phyloP scores from a whole-genome alignment of 2,888 invertebrate species.

The Clepsis dumicolana region DNA sequence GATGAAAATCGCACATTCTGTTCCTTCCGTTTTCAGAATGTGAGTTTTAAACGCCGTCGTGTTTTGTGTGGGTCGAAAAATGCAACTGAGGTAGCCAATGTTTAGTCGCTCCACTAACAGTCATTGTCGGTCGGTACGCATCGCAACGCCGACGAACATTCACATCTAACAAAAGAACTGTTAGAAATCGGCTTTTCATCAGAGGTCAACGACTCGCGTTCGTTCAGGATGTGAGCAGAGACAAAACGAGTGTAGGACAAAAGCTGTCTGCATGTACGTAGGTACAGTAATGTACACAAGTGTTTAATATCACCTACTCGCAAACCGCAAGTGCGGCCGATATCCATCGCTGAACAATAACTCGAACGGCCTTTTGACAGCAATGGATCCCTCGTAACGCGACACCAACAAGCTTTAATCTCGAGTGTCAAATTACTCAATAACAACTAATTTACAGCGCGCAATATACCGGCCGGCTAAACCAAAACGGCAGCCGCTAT shows the following conservation, averaged over 20 bases:
- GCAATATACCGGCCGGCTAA: conserved; percentile 9
- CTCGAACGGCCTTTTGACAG: conserved; percentile 31
- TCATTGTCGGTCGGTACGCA: conserved; percentile 39
- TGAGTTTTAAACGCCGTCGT: not conserved
- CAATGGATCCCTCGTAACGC: conserved; percentile 32
- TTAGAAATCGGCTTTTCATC: conserved; percentile 71
- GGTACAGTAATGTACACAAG: conserved; percentile 38
- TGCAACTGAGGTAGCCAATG: conserved; percentile 40
- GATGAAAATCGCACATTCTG: not conserved
- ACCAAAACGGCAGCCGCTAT: conserved; percentile 15
- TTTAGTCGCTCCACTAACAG: conserved; percentile 39
- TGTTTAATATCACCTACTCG: conserved; percentile 36
- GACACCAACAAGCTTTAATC: conserved; percentile 13
- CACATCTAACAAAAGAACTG: conserved; percentile 60
- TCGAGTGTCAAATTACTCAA: conserved; percentile 35
- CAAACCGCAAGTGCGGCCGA: conserved; percentile 35
- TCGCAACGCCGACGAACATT: conserved; percentile 54
- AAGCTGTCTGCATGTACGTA: conserved; percentile 58
- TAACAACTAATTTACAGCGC: conserved; percentile 19
- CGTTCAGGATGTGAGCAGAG: conserved; percentile 82
- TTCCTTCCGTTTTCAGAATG: not conserved
- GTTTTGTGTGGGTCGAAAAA: conserved; percentile 33
- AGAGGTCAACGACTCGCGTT: conserved; percentile 72
- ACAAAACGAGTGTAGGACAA: conserved; percentile 74
- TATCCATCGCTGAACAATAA: conserved; percentile 41